phyloP scores from a whole-genome alignment of 64 coral and sea anemone species.

The Montipora capricornis region DNA sequence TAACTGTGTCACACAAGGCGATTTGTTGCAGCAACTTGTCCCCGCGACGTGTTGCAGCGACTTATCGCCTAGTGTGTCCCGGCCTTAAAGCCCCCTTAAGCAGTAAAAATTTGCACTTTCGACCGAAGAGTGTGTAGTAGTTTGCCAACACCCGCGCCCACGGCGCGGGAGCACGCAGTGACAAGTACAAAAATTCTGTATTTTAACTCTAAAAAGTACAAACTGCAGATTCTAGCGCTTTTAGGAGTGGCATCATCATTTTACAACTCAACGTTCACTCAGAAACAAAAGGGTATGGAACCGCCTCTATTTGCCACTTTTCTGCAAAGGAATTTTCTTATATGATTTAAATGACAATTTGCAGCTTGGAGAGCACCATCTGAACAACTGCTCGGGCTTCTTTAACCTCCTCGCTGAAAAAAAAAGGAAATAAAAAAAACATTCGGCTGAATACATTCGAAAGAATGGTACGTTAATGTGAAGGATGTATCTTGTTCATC shows the following conservation, averaged over 20 bases:
- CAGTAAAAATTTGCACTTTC: not conserved
- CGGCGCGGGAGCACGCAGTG: too few relatives aligned
- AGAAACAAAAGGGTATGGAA: not conserved
- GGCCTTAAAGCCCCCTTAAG: too few relatives aligned
- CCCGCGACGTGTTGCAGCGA: too few relatives aligned
- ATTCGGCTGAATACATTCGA: too few relatives aligned
- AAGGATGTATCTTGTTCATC: too few relatives aligned
- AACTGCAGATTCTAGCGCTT: not conserved
- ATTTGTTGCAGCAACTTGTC: too few relatives aligned
- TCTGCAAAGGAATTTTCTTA: not conserved
- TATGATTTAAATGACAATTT: not conserved
- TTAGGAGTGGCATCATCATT: not conserved
- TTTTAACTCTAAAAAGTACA: not conserved
- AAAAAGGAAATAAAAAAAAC: not conserved
- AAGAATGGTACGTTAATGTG: too few relatives aligned
- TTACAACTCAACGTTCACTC: not conserved
- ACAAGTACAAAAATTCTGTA: not conserved
- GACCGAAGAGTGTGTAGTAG: not conserved
- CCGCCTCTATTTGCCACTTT: not conserved
- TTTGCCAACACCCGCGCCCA: not conserved
- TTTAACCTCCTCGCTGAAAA: constrained; percentile 19
- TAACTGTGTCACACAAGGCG: too few relatives aligned
- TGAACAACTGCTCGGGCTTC: not conserved
- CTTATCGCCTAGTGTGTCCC: too few relatives aligned
- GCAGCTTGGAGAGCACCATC: constrained; percentile 1